Percentiles rank a stretch among this genome's conserved stretches.
Conservation (phyloP, 1,140 invertebrate species). For the Agrypnia vestita region DNA sequence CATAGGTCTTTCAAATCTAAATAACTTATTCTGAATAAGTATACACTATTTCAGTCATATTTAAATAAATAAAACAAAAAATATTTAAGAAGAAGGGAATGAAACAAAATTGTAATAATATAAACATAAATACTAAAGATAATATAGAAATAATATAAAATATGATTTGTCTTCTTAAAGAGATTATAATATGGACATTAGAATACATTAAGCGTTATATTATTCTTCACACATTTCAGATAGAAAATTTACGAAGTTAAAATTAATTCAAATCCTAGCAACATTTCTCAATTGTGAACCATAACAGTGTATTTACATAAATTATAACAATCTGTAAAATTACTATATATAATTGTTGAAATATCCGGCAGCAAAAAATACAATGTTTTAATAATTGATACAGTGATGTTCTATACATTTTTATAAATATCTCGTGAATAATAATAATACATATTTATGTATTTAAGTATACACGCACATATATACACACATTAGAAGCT, state of each 20-base stretch:
- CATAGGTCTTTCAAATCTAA: conserved; percentile 14
- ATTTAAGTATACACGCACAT: not conserved
- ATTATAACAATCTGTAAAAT: conserved; percentile 31
- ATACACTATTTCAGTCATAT: conserved; percentile 40
- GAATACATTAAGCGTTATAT: not conserved
- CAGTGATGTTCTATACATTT: conserved; percentile 44
- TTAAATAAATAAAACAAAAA: conserved; percentile 26
- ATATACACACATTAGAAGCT: conserved; percentile 44
- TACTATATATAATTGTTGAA: not conserved
- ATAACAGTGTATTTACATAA: conserved; percentile 61
- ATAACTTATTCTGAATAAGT: conserved; percentile 37
- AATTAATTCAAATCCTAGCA: conserved; percentile 36
- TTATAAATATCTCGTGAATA: conserved; percentile 49
- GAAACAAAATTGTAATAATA: conserved; percentile 23
- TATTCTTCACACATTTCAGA: conserved; percentile 28
- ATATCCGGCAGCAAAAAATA: not conserved
- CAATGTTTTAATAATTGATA: conserved; percentile 40
- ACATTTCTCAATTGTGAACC: conserved; percentile 42
- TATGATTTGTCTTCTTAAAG: conserved; percentile 42
- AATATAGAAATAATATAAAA: conserved; percentile 31
- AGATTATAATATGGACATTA: conserved; percentile 27
- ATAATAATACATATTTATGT: not conserved
- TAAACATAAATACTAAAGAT: conserved; percentile 6
- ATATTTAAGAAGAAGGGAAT: conserved; percentile 14
- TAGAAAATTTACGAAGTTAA: conserved; percentile 31